A percentile compares a stretch with the other conserved stretches of the same genome.
Conservation (phyloP, 1,140 invertebrate species). For the Theocolax elegans region DNA sequence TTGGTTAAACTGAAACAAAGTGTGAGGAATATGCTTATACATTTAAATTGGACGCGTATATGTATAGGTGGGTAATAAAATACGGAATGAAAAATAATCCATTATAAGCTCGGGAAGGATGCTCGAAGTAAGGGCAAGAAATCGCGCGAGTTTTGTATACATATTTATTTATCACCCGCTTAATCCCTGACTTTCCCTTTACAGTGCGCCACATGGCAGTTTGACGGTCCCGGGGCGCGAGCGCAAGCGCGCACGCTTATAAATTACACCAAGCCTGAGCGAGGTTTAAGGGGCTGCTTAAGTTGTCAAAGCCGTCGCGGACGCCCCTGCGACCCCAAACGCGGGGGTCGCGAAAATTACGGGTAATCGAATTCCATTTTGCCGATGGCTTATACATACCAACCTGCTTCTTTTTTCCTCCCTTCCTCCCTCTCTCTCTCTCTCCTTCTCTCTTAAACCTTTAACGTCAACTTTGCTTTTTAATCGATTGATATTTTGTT, state of each 20-base stretch:
- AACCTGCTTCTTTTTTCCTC: too few relatives aligned
- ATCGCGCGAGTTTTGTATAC: too few relatives aligned
- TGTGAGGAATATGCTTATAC: too few relatives aligned
- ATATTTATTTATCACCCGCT: constrained; percentile 66
- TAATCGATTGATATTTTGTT: too few relatives aligned
- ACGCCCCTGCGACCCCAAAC: too few relatives aligned
- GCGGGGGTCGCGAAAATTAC: constrained; percentile 35
- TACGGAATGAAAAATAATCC: constrained; percentile 8
- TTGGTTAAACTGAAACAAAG: too few relatives aligned
- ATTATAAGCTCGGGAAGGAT: too few relatives aligned
- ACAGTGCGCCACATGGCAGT: constrained; percentile 63
- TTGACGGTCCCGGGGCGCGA: constrained; percentile 59
- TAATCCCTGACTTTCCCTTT: constrained; percentile 65
- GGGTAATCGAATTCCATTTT: constrained; percentile 32
- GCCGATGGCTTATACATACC: background rate
- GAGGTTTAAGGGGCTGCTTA: constrained; percentile 65
- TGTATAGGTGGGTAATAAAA: too few relatives aligned
- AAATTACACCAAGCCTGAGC: constrained; percentile 63
- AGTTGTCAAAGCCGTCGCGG: constrained; percentile 62
- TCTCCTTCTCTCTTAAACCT: too few relatives aligned
- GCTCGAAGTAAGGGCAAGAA: background rate
- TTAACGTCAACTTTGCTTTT: too few relatives aligned
- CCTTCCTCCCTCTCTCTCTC: too few relatives aligned
- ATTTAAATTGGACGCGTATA: too few relatives aligned
- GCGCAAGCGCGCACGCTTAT: constrained; percentile 53